Evolutionary conservation across 2,888 invertebrate genomes (phyloP), one percentile per base, ranked within the genome.

Genomic region (Orchesellides sinensis): DNA sequence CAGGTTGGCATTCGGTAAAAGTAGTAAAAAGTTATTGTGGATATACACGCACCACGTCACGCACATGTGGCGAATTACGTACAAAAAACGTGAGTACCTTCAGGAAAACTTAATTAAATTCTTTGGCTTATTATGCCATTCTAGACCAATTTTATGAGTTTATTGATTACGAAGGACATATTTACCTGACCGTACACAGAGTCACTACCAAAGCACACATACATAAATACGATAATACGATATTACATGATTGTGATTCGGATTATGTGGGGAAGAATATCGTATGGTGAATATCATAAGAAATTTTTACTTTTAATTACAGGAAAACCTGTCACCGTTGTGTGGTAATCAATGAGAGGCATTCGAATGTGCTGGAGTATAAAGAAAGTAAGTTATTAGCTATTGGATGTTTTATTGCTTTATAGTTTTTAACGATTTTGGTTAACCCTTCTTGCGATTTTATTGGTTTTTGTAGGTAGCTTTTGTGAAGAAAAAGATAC

Each of bases 341-440:
- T 91, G 95, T 98, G 90, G 97, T 97, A 90, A 96, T 98, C 92
- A 97, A 97, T 90, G 96, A 96, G 91, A 96, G 96, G 91, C 97
- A 98, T 92, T 93, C 94, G 90, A 98, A 98, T 92, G 96, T 98
- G 88, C 93, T 98, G 87, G 97, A 97, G 91, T 98, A 97, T 92
- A 98, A 98, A 94, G 97, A 97, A 93, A 97, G 98, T 98, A 92
- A 97, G 97, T 95, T 61, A 19, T 32, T 27, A 19, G 45, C n/a
- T 23, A 17, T 14, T 21, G 8, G 19, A 68, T 3, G 21, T 21
- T 65, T 40, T n/a, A 40, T 10, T 40, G 40, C 10, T 40, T 40
- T 40, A 10, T 14, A n/a, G 10, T 8, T 40, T n/a, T n/a, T n/a
- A n/a, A n/a, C n/a, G n/a, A n/a, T n/a, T n/a, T n/a, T n/a, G n/a